Evolutionary conservation across 2,888 invertebrate species (phyloP).

Genomic region (Trissolcus brochymenae): DNA sequence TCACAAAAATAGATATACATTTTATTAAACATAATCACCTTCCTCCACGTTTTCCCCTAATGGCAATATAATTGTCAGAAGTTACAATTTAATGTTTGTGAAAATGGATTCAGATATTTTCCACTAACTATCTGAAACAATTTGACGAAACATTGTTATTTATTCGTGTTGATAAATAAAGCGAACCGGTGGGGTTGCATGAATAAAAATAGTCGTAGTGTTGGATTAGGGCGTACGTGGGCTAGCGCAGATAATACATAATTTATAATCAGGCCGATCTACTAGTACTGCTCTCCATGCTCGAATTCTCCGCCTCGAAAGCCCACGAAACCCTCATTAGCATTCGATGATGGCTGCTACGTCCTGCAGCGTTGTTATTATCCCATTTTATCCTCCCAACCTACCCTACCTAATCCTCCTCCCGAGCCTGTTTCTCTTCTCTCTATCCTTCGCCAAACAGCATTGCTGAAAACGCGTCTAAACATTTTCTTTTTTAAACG

Average conservation of each 20-base stretch:
- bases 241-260: slow-evolving; percentile 66
- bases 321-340: slow-evolving; percentile 75
- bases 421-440: slow-evolving; percentile 29
- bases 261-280: slow-evolving; percentile 76
- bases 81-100: too few species aligned
- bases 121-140: too few species aligned
- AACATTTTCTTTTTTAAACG: slow-evolving; percentile 23
- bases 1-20: neutral
- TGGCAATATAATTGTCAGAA: too few species aligned
- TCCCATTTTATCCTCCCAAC: slow-evolving; percentile 64
- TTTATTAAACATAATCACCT: too few species aligned
- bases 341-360: slow-evolving; percentile 77
- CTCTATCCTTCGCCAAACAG: slow-evolving; percentile 44
- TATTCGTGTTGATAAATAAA: slow-evolving; percentile 15
- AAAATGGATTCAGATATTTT: too few species aligned
- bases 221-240: slow-evolving; percentile 58
- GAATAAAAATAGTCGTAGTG: slow-evolving; percentile 40
- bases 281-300: slow-evolving; percentile 59
- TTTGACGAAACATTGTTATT: slow-evolving; percentile 1
- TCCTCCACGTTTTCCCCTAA: too few species aligned
- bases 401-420: slow-evolving; percentile 64
- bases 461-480: slow-evolving; percentile 42
- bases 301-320: slow-evolving; percentile 69
- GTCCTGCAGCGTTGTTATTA: slow-evolving; percentile 73
- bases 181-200: slow-evolving; percentile 23